Evolutionary conservation across 2,113 vertebrate species (phyloP).

Genomic region (Pheucticus melanocephalus): DNA sequence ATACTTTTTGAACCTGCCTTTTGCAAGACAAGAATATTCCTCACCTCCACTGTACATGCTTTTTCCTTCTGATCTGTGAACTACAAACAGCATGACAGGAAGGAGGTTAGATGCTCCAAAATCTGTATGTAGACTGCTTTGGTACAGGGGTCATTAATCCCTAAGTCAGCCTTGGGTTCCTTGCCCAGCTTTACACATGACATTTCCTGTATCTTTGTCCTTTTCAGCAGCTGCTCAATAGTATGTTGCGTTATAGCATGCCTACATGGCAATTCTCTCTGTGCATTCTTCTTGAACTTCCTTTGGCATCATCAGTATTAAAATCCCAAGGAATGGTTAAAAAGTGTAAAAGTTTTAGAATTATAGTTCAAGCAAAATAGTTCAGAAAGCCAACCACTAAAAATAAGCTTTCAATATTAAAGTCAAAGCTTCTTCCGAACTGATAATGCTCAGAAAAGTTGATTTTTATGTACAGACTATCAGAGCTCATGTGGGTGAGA

Average conservation of each 20-base stretch:
- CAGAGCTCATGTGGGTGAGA: fast-evolving
- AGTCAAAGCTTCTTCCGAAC: neutral
- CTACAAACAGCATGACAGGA: neutral
- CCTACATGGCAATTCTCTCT: neutral
- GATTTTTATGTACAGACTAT: neutral
- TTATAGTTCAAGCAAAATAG: neutral
- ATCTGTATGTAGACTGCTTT: neutral
- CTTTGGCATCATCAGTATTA: neutral
- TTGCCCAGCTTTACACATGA: neutral
- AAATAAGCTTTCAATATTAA: neutral
- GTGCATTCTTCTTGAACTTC: neutral
- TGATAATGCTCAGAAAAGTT: neutral
- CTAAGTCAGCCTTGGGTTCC: neutral
- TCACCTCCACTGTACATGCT: neutral
- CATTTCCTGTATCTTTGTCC: neutral
- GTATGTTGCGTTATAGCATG: neutral
- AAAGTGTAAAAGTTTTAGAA: neutral
- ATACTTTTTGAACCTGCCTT: neutral
- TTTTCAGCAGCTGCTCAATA: neutral
- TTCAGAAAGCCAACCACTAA: neutral
- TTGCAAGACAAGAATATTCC: neutral
- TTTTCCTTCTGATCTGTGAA: neutral
- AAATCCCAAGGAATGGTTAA: neutral
- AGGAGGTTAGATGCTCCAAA: neutral
- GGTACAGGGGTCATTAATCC: neutral